phyloP scores from a whole-genome alignment of 1,140 invertebrate genomes.

The Sycophaga agraensis region DNA sequence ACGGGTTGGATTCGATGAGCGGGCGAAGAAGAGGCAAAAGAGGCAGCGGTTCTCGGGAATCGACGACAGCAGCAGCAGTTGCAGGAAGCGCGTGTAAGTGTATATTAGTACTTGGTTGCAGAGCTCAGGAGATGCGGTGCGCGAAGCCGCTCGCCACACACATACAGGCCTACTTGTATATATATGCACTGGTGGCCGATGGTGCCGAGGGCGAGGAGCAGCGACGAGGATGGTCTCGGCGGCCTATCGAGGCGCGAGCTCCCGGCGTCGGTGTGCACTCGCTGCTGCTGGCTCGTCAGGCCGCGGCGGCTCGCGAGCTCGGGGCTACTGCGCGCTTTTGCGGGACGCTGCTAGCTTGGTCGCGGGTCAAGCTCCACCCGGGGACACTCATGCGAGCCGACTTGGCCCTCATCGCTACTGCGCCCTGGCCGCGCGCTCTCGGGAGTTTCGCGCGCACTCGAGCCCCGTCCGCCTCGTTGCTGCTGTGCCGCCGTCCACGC shows the following conservation, averaged over 20 bases:
- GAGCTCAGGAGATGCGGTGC: too few relatives aligned
- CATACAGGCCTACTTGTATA: too few relatives aligned
- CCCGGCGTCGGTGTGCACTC: not conserved
- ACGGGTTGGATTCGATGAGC: not conserved
- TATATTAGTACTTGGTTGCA: too few relatives aligned
- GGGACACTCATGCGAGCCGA: not conserved
- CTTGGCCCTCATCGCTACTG: slow-evolving; percentile 3
- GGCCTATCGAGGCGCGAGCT: not conserved
- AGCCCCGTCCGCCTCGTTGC: too few relatives aligned
- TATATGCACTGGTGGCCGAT: too few relatives aligned
- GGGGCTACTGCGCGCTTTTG: not conserved
- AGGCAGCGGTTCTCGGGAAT: not conserved
- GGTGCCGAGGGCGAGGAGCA: not conserved
- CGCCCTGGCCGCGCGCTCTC: too few relatives aligned
- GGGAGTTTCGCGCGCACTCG: too few relatives aligned
- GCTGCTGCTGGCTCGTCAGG: not conserved
- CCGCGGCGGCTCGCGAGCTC: not conserved
- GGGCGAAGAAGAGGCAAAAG: not conserved
- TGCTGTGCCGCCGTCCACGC: too few relatives aligned
- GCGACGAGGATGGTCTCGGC: not conserved
- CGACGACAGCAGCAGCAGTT: not conserved
- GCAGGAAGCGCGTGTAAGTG: not conserved
- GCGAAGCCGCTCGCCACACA: too few relatives aligned
- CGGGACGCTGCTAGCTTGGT: not conserved
- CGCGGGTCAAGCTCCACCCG: not conserved